phyloP scores from a whole-genome alignment of 1,140 invertebrate genomes.

The Drosophila subpulchrella region DNA sequence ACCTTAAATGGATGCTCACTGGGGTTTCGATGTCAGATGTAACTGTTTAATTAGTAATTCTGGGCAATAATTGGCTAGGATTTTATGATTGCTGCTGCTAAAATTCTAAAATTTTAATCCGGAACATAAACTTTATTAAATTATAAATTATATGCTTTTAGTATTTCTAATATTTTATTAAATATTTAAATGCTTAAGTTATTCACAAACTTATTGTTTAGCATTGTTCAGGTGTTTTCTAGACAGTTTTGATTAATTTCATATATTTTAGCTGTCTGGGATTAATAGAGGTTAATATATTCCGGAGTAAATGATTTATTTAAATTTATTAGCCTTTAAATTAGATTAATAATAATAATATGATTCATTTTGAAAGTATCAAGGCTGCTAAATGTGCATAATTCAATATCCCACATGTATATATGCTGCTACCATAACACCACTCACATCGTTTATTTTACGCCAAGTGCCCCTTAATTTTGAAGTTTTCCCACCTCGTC shows the following conservation, averaged over 20 bases:
- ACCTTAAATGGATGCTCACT: slow-evolving; percentile 5
- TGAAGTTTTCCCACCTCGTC: slow-evolving; percentile 25
- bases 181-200: too few relatives aligned
- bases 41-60: slow-evolving; percentile 9
- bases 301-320: neutral
- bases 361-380: neutral
- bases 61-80: neutral
- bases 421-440: neutral
- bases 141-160: too few relatives aligned
- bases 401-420: too few relatives aligned
- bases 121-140: too few relatives aligned
- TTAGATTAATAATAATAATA: neutral
- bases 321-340: neutral
- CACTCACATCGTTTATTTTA: slow-evolving; percentile 8
- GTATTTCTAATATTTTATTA: too few relatives aligned
- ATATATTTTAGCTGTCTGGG: too few relatives aligned
- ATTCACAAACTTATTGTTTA: too few relatives aligned
- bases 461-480: slow-evolving; percentile 12
- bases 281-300: too few relatives aligned
- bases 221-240: too few relatives aligned
- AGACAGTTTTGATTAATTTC: too few relatives aligned
- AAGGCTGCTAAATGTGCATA: neutral
- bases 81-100: neutral
- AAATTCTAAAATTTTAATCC: neutral
- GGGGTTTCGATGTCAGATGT: neutral